Base-by-base conservation (phyloP, 1,140 invertebrate species). In the Dendrolimus punctatus region DNA sequence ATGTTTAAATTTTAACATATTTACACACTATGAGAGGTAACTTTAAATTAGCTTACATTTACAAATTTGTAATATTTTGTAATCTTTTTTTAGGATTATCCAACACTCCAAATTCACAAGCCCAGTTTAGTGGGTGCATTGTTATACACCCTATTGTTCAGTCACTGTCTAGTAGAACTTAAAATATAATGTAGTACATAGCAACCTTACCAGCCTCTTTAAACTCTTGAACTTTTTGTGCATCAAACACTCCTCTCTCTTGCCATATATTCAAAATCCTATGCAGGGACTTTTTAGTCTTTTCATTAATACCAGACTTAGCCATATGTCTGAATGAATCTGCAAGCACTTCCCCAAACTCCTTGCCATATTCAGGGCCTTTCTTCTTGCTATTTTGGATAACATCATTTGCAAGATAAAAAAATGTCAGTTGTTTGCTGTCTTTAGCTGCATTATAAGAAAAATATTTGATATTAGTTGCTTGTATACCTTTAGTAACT, bases 311-410 rank as follows among this genome's bases (percentile, higher is more conserved):
- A 6, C 90, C 88, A 39, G 88, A 88, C 42, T 88, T 84, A 10
- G 92, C 92, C 87, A 98, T 94, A 61, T 95, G 91, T 60, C 94
- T 90, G 68, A 97, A 95, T 2, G 94, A 93, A 76, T 94, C 94
- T 57, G 91, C 91, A 9, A 98, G 80, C 8, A 94, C 90, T 53
- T 89, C 89, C 6, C 90, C 92, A 87, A 95, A 97, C 71, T 95
- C 95, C 82, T 94, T 94, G 7, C 95, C 93, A 89, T 97, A 99
- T 84, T 99, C 97, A 5, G 96, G 96, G 0, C 96, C 97, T 86
- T 99, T 99, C 74, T 98, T 99, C 73, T 96, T 96, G 75, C 97
- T 97, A 73, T 99, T 99, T 82, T 99, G 98, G 61, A 99, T 98
- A 37, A 99, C 96, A 91, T 99, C 98, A 90, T 99, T 99, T 4